Evolutionary conservation across 2,113 vertebrate species (phyloP).

Genomic region (Chelonoidis abingdonii): DNA sequence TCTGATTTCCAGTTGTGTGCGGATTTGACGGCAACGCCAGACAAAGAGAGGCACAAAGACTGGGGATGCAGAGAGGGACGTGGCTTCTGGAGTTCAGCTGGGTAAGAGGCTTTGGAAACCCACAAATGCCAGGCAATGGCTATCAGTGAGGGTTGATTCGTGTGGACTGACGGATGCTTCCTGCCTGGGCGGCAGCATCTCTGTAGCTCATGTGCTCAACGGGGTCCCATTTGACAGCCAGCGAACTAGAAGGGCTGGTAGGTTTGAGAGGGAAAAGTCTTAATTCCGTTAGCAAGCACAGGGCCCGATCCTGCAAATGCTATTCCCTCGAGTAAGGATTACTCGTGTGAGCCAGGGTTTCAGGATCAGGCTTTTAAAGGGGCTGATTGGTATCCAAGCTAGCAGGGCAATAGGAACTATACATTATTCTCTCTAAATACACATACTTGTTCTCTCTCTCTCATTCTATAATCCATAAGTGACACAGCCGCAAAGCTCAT

Average conservation of each 20-base stretch:
- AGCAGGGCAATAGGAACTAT: not conserved
- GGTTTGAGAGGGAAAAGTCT: not conserved
- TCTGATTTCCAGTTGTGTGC: not conserved
- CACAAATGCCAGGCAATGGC: not conserved
- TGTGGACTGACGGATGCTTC: not conserved
- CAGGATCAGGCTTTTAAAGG: not conserved
- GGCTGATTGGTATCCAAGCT: not conserved
- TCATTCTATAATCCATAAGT: not conserved
- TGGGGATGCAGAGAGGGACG: too few species aligned
- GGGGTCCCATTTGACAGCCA: not conserved
- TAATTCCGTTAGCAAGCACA: not conserved
- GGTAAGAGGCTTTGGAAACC: not conserved
- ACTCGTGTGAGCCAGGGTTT: too few species aligned
- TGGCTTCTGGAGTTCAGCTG: not conserved
- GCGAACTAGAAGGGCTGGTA: not conserved
- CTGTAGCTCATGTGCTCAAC: not conserved
- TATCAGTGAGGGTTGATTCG: not conserved
- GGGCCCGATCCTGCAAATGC: not conserved
- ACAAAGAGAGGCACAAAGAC: not conserved
- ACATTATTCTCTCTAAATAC: not conserved
- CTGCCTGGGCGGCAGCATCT: not conserved
- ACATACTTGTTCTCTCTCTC: not conserved
- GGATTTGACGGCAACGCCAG: not conserved
- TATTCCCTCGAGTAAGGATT: not conserved
- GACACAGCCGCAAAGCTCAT: not conserved